These are phyloP conservation scores for Sericinus montela DNA, from an alignment of 2,888 invertebrate species.

Conservation along the genomic window DNA sequence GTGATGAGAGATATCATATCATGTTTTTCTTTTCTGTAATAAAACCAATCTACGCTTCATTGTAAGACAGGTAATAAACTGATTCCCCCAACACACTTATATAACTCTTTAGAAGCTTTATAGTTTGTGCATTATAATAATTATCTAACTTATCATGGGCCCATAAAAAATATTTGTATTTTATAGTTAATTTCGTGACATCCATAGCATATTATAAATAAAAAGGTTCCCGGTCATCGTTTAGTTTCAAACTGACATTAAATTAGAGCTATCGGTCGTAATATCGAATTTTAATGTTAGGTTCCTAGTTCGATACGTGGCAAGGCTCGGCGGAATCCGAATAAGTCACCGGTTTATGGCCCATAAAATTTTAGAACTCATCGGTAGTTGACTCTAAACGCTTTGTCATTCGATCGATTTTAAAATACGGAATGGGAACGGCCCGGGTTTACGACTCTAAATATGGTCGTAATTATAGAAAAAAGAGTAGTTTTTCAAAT, in stretches of 20 bases:
- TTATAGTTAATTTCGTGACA: conserved; percentile 31
- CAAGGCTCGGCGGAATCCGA: conserved; percentile 46
- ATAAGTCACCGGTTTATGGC: conserved; percentile 73
- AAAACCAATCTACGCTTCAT: too few relatives aligned
- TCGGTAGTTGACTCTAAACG: conserved; percentile 49
- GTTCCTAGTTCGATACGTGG: conserved; percentile 55
- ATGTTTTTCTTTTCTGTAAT: too few relatives aligned
- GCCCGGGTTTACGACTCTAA: conserved; percentile 40
- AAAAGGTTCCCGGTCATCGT: conserved; percentile 40
- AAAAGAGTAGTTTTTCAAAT: conserved; percentile 25
- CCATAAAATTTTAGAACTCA: conserved; percentile 70
- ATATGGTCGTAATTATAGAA: conserved; percentile 32
- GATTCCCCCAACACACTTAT: neutral
- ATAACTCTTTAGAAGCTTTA: conserved; percentile 3
- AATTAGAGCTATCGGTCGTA: conserved; percentile 72
- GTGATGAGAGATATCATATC: too few relatives aligned
- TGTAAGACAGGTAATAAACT: too few relatives aligned
- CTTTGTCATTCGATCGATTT: conserved; percentile 50
- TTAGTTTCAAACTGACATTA: conserved; percentile 67
- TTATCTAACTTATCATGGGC: conserved; percentile 9
- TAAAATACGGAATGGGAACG: conserved; percentile 38
- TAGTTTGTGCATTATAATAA: conserved; percentile 10
- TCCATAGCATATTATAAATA: conserved; percentile 31
- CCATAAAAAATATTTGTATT: conserved; percentile 20
- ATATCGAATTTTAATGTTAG: conserved; percentile 68